phyloP scores from a whole-genome alignment of 2,797 vertebrate genomes.

The Pseudochaenichthys georgianus region DNA sequence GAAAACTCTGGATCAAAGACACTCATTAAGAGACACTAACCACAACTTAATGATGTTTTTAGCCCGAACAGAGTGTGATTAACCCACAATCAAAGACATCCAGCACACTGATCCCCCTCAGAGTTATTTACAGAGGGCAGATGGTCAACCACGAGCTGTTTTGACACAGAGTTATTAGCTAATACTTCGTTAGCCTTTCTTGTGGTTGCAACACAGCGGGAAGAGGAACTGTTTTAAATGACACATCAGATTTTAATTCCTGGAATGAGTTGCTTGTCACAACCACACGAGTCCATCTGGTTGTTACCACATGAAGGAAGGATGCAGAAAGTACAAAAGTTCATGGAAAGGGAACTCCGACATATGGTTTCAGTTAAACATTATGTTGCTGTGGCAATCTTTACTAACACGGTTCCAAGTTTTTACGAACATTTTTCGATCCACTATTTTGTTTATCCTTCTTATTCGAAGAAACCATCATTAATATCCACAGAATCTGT shows the following conservation, averaged over 20 bases:
- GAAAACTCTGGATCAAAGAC: constrained; percentile 9
- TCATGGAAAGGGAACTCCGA: background rate
- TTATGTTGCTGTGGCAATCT: background rate
- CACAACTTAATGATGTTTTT: constrained; percentile 8
- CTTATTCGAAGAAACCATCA: no score
- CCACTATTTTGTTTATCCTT: no score
- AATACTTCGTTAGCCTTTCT: constrained; percentile 23
- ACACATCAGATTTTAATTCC: constrained; percentile 42
- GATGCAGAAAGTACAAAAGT: background rate
- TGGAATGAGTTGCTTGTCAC: constrained; percentile 24
- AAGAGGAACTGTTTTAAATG: constrained; percentile 55
- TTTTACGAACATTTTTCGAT: background rate
- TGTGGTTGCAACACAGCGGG: constrained; percentile 42
- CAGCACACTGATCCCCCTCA: background rate
- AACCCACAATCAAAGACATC: constrained; percentile 13
- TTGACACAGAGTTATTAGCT: constrained; percentile 17
- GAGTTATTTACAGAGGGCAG: constrained; percentile 14
- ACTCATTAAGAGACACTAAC: background rate
- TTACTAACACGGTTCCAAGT: no score
- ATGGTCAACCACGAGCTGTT: constrained; percentile 14
- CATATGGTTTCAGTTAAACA: background rate
- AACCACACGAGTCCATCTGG: constrained; percentile 10
- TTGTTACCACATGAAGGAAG: background rate
- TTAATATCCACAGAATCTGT: no score
- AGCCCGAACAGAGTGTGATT: background rate